Percentiles rank a stretch among this genome's conserved stretches.
These are phyloP conservation scores for Adelphocoris suturalis DNA, from an alignment of 2,888 invertebrate genomes.

Conservation along the genomic window DNA sequence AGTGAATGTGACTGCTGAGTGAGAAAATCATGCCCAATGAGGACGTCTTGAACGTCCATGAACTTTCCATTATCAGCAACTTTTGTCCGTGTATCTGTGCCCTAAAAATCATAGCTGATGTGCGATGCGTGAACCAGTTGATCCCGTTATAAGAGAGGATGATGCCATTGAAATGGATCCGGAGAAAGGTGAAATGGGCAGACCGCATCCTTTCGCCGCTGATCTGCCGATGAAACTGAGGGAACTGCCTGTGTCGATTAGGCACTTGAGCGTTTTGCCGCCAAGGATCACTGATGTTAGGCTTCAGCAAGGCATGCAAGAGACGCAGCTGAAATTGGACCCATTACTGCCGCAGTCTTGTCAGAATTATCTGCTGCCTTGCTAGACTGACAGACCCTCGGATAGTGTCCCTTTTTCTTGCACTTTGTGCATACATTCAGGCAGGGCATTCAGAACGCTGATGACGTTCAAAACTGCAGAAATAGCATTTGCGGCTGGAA, in stretches of 20 bases:
- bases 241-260: conserved; percentile 52
- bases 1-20: too few relatives aligned
- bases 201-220: background rate
- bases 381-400: conserved; percentile 58
- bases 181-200: background rate
- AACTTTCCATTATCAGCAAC: background rate
- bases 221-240: conserved; percentile 20
- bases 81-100: background rate
- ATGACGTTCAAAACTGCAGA: conserved; percentile 25
- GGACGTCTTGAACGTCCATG: background rate
- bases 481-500: conserved; percentile 40
- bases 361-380: background rate
- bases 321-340: background rate
- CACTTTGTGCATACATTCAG: conserved; percentile 68
- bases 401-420: conserved; percentile 62
- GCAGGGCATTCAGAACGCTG: conserved; percentile 56
- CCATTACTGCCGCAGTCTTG: background rate
- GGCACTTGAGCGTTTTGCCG: background rate
- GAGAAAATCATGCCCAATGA: background rate
- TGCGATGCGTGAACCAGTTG: background rate
- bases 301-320: background rate
- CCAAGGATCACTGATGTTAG: background rate
- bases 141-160: background rate
- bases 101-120: background rate
- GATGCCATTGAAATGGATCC: conserved; percentile 20